phyloP scores from a whole-genome alignment of 92 coral and sea anemone genomes.

The Epizoanthus stellaris region DNA sequence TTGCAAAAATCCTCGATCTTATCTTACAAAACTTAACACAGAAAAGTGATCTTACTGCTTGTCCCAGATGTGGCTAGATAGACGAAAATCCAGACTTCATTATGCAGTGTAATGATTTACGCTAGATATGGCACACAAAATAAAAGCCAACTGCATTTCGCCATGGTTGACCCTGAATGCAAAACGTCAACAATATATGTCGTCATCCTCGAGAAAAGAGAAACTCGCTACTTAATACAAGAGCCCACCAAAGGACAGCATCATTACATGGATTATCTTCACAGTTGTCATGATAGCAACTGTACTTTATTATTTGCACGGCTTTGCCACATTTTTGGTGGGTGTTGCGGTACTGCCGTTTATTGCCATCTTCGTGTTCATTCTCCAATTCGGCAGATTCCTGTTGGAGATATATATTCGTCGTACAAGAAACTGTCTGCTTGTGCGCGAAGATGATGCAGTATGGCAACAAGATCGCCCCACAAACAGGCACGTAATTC shows the following conservation, averaged over 20 bases:
- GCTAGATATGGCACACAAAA: neutral
- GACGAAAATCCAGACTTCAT: neutral
- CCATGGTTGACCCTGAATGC: neutral
- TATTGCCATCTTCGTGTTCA: slow-evolving; percentile 53
- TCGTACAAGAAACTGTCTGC: slow-evolving; percentile 62
- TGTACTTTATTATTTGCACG: slow-evolving; percentile 50
- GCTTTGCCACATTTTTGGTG: slow-evolving; percentile 55
- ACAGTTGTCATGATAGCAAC: slow-evolving; percentile 40
- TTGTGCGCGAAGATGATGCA: slow-evolving; percentile 89
- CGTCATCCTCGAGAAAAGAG: slow-evolving; percentile 26
- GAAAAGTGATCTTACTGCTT: neutral
- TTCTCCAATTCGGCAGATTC: slow-evolving; percentile 63
- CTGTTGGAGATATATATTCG: slow-evolving; percentile 60
- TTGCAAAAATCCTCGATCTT: slow-evolving; percentile 24
- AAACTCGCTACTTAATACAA: neutral
- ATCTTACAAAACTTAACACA: neutral
- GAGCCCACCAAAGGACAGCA: neutral
- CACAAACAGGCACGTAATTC: slow-evolving; percentile 88
- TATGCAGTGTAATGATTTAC: neutral
- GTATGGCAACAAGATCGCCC: slow-evolving; percentile 98
- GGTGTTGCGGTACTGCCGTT: slow-evolving; percentile 66
- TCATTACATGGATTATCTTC: slow-evolving; percentile 3
- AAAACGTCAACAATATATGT: slow-evolving; percentile 35
- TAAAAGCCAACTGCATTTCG: neutral
- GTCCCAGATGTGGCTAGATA: slow-evolving; percentile 45